Evolutionary conservation across 2,888 invertebrate genomes (phyloP).

Genomic region (Cephalotes varians): DNA sequence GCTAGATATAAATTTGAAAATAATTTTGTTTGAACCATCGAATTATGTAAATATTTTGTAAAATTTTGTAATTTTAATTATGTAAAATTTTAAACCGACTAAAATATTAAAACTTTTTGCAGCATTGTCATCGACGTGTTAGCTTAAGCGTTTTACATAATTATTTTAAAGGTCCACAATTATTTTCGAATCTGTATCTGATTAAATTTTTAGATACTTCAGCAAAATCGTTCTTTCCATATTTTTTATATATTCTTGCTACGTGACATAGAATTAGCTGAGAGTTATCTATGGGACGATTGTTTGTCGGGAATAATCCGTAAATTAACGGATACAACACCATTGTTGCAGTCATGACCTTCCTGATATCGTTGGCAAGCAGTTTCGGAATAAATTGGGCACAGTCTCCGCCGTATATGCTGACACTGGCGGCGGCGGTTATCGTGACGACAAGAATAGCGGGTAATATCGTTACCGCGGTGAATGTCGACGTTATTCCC

Average conservation of each 20-base stretch:
- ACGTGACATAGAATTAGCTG: not conserved
- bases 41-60: too few species aligned
- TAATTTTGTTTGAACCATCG: too few species aligned
- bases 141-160: too few species aligned
- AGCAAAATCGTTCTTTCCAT: too few species aligned
- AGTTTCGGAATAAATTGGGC: constrained; percentile 82
- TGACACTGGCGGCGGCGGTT: constrained; percentile 78
- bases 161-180: too few species aligned
- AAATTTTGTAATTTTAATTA: too few species aligned
- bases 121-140: too few species aligned
- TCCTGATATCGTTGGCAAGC: constrained; percentile 78
- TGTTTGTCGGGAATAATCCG: constrained; percentile 11
- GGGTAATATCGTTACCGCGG: constrained; percentile 80
- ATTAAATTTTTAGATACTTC: too few species aligned
- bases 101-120: too few species aligned
- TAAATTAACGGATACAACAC: constrained; percentile 40
- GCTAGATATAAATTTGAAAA: too few species aligned
- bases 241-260: not conserved
- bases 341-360: constrained; percentile 75
- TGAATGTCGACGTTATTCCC: constrained; percentile 82
- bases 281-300: not conserved
- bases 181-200: too few species aligned
- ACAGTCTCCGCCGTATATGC: constrained; percentile 80
- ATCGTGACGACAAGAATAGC: constrained; percentile 81
- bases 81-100: too few species aligned